Base-by-base conservation (phyloP, 2,888 invertebrate genomes). In the Choreutis nemorana region DNA sequence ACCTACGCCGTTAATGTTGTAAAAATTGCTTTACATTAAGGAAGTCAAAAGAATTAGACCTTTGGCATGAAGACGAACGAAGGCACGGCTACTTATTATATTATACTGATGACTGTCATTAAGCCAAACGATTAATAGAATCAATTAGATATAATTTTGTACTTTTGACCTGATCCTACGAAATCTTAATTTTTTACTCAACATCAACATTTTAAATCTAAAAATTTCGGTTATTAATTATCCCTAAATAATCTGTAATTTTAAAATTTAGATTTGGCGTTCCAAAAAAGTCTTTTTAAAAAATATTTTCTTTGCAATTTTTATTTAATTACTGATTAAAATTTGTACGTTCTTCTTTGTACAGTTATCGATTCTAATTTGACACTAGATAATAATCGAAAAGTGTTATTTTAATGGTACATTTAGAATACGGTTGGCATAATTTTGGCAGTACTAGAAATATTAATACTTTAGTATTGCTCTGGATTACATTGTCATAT, bases 381-480 rank as follows among this genome's bases (percentile, higher is more conserved):
- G 78, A 77, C 77, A 78, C 77, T 75, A 75, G 67, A 71, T 58
- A 66, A 57, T 65, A 56, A 63, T 68, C 66, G 67, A 73, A 75
- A 73, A 71, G 55, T 73, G 65, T 63, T 68, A 68, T 56, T 54
- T 56, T 70, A 72, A 68, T 59, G 65, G 55, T 14, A 14, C 11
- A 55, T 55, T 66, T 64, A 72, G 60, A 72, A 73, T 75, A 78
- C 68, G 67, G 77, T 77, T 75, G 77, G 78, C 77, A 73, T 67
- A 14, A 59, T 62, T 71, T 77, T 77, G 78, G 77, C 78, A 78
- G 73, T 73, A 73, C 75, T 75, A 75, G 68, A 73, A 61, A 77
- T 64, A 77, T 72, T 62, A 75, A 77, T 75, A 77, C 70, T 73
- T 77, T 77, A 77, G 72, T 78, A 78, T 78, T 77, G 78, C 78